phyloP scores from a whole-genome alignment of 2,888 invertebrate species.

The Parnassius orleans region DNA sequence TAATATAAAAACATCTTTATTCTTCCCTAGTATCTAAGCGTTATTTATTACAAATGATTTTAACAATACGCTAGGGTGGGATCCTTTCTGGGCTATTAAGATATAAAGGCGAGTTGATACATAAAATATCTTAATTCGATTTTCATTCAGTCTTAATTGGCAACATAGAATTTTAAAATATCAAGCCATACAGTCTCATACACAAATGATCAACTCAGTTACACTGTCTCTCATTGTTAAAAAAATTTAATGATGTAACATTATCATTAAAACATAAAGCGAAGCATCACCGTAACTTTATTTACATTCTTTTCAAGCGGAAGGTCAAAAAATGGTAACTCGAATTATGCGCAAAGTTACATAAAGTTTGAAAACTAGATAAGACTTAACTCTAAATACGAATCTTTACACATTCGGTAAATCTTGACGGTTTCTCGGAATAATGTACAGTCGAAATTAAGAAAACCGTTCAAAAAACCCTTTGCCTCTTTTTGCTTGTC shows the following conservation, averaged over 20 bases:
- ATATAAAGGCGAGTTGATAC: slow-evolving; percentile 34
- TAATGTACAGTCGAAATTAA: slow-evolving; percentile 64
- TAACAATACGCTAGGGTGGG: slow-evolving; percentile 64
- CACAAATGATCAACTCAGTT: slow-evolving; percentile 23
- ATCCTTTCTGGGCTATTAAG: slow-evolving; percentile 50
- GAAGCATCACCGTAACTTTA: slow-evolving; percentile 43
- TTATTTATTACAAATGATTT: slow-evolving; percentile 52
- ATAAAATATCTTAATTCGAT: slow-evolving; percentile 34
- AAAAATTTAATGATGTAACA: slow-evolving; percentile 22
- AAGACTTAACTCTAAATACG: slow-evolving; percentile 48
- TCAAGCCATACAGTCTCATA: slow-evolving; percentile 31
- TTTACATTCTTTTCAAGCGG: slow-evolving; percentile 63
- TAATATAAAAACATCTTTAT: slow-evolving; percentile 63
- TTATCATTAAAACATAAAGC: slow-evolving; percentile 35
- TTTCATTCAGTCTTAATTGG: slow-evolving; percentile 63
- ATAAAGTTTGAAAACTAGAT: slow-evolving; percentile 42
- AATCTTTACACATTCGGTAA: slow-evolving; percentile 50
- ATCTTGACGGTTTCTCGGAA: slow-evolving; percentile 67
- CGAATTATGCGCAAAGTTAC: slow-evolving; percentile 66
- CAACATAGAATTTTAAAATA: slow-evolving; percentile 54
- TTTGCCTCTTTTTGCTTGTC: slow-evolving; percentile 78
- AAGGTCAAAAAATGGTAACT: slow-evolving; percentile 70
- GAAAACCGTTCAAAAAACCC: slow-evolving; percentile 71
- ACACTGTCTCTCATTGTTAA: slow-evolving; percentile 26
- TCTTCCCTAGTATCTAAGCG: slow-evolving; percentile 51